Base-by-base conservation (phyloP, 2,797 vertebrate species). In the Malurus leucopterus region DNA sequence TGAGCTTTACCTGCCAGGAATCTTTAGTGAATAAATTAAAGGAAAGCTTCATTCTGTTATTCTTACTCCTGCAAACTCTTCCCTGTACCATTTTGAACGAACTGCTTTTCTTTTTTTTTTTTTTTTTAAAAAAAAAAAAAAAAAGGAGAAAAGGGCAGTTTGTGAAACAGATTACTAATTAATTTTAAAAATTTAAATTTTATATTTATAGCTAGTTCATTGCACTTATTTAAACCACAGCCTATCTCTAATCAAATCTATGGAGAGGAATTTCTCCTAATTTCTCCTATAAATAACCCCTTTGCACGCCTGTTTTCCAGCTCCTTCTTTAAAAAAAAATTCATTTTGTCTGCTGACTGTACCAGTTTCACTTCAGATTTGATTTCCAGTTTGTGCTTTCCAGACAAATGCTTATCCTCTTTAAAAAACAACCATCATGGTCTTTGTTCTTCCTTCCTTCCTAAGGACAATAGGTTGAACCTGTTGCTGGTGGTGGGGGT, bases 1-100 rank as follows among this genome's bases (percentile, higher is more conserved):
- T 2, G 15, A 80, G 62, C 72, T 82, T 95, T 94, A 95, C 89
- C 87, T 91, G 78, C 75, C 92, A 92, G 93, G 54, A 90, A 84
- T 80, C 78, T 77, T 90, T 65, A 80, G 63, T 55, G 78, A 84
- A 78, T 90, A 88, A 61, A 90, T 94, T 85, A 84, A 84, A 93
- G 83, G 38, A 86, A 86, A 69, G 27, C 26, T 85, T 90, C 86
- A 75, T 86, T 90, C 47, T 54, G 30, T 81, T 64, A 90, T 58
- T 88, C 61, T 73, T 79, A 14, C 58, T 83, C n/a, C 40, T 23
- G n/a, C n/a, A 32, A 41, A 38, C 21, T 29, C 32, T 8, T 2
- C 21, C 30, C 32, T 78, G 24, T 29, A 27, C 21, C 22, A 27
- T 50, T 83, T 89, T 83, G 49, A 90, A 80, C 4, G 22, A 70